A percentile compares a stretch with the other conserved stretches of the same genome.
Evolutionary conservation across 2,888 invertebrate genomes (phyloP).

Genomic region (Philaethria dido): DNA sequence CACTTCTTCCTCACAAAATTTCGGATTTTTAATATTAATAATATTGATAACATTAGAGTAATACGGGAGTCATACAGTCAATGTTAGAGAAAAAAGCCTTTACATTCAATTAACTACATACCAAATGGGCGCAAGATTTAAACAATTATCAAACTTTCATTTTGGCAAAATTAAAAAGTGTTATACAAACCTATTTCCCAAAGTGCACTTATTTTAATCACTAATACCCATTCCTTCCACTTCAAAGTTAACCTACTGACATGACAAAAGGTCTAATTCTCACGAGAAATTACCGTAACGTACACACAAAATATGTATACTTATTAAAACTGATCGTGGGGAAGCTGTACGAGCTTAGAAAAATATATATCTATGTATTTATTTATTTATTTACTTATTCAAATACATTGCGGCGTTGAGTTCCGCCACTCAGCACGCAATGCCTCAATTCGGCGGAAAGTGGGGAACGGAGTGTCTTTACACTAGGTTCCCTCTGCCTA

Average conservation of each 20-base stretch:
- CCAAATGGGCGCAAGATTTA: neutral
- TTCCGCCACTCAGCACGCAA: too few relatives aligned
- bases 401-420: too few relatives aligned
- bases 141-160: slow-evolving; percentile 4
- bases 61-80: too few relatives aligned
- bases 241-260: slow-evolving; percentile 43
- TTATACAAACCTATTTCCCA: slow-evolving; percentile 37
- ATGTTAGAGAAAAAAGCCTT: too few relatives aligned
- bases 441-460: neutral
- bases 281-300: slow-evolving; percentile 48
- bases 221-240: slow-evolving; percentile 35
- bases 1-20: too few relatives aligned
- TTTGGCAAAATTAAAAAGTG: neutral
- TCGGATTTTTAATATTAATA: too few relatives aligned
- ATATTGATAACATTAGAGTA: too few relatives aligned
- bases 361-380: too few relatives aligned
- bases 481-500: neutral
- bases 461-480: neutral
- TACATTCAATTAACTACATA: neutral
- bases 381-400: too few relatives aligned
- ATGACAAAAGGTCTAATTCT: slow-evolving; percentile 45
- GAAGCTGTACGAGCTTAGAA: slow-evolving; percentile 20
- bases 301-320: slow-evolving; percentile 40
- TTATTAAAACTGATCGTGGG: slow-evolving; percentile 29
- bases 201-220: slow-evolving; percentile 34